phyloP scores from a whole-genome alignment of 2,113 vertebrate species.

The Arenaria interpres region DNA sequence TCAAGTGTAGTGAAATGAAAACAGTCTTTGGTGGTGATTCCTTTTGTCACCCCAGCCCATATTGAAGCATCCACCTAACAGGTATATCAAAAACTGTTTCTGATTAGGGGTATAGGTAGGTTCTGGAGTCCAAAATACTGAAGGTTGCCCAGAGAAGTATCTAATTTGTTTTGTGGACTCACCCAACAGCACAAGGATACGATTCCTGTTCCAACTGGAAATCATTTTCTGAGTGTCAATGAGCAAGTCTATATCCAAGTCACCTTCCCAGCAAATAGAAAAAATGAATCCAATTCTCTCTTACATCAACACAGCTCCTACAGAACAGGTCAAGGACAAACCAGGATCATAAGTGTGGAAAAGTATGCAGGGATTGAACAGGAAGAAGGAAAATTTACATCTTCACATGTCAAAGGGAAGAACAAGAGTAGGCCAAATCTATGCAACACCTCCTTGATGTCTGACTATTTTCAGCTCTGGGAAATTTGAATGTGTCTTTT shows the following conservation, averaged over 20 bases:
- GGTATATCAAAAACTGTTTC: background rate
- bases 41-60: background rate
- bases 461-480: background rate
- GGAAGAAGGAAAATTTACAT: background rate
- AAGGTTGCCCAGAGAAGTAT: background rate
- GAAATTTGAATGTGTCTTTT: background rate
- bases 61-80: background rate
- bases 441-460: background rate
- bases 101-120: background rate
- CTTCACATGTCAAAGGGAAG: background rate
- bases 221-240: background rate
- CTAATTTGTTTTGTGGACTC: background rate
- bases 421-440: background rate
- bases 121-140: background rate
- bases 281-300: background rate
- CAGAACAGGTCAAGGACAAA: background rate
- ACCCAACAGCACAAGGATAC: background rate
- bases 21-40: background rate
- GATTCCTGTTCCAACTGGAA: background rate
- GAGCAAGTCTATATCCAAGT: background rate
- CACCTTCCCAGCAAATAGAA: background rate
- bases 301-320: background rate
- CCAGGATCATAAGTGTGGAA: background rate
- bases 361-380: background rate
- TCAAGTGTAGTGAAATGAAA: background rate